Base-by-base conservation (phyloP, 2,797 vertebrate species). In the Dallia pectoralis region DNA sequence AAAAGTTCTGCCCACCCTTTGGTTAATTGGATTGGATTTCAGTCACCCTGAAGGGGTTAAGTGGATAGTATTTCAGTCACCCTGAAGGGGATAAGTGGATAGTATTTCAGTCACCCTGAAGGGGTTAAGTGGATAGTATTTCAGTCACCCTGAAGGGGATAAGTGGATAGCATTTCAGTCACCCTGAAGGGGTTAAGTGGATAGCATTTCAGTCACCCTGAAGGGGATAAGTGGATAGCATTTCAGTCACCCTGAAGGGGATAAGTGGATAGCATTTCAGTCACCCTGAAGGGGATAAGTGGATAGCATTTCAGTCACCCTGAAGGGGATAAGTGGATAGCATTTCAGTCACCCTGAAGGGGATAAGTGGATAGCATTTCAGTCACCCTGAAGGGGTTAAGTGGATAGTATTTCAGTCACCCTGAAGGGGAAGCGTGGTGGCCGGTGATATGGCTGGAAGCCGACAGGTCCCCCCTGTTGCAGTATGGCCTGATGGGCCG, bases 401-500 rank as follows among this genome's bases (percentile, higher is more conserved):
- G 69, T 53, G 53, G 16, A 49, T 1, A n/a, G 1, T 0, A 30
- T 36, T 36, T 36, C 6, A 81, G 90, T 81, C 90, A 99, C 97
- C 94, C 97, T 95, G 87, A 99, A 93, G 0, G 97, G 95, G 85
- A 99, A 99, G 81, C 96, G 93, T 72, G 96, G 91, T 78, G 98
- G 97, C 77, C 96, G 94, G 51, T 94, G 96, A 86, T 99, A 99
- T 71, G 98, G 98, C 91, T 99, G 98, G 89, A 99, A 99, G 80
- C 97, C 98, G 22, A 99, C 95, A 40, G 97, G 97, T 4, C 97
- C 98, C 36, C 97, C 98, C 85, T 99, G 98, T 70, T 99, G 98
- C 70, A 99, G 92, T 83, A 99, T 99, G 91, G 98, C 98, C 91
- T 99, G 97, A 85, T 99, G 98, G 67, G 97, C 98, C 7, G 97